Percentiles rank a stretch among this genome's conserved stretches.
These are phyloP conservation scores for Tillus elongatus DNA, from an alignment of 2,888 invertebrate species.

Conservation along the genomic window DNA sequence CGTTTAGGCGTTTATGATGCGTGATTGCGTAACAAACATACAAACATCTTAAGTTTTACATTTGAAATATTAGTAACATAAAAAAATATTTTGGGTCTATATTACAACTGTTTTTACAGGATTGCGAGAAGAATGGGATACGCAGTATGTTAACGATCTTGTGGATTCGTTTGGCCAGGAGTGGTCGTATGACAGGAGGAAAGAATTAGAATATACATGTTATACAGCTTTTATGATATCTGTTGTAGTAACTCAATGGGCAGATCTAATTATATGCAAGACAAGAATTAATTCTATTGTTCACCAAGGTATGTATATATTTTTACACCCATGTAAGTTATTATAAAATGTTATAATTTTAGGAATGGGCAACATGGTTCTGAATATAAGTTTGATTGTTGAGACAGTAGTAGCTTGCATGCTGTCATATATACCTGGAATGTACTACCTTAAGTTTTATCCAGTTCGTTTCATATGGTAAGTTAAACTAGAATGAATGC, in stretches of 20 bases:
- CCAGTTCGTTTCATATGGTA: slow-evolving; percentile 55
- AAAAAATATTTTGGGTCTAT: neutral
- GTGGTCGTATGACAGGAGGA: slow-evolving; percentile 66
- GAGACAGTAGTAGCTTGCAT: slow-evolving; percentile 57
- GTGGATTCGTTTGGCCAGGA: slow-evolving; percentile 71
- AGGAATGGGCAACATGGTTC: slow-evolving; percentile 57
- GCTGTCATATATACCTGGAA: slow-evolving; percentile 60
- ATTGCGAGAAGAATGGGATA: slow-evolving; percentile 70
- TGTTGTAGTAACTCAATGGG: slow-evolving; percentile 70
- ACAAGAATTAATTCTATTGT: slow-evolving; percentile 65
- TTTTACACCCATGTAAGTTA: no score
- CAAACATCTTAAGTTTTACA: neutral
- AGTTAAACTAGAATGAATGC: slow-evolving; percentile 13
- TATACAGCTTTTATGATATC: slow-evolving; percentile 78
- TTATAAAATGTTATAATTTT: slow-evolving; percentile 19
- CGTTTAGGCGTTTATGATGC: no score
- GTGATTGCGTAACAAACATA: no score
- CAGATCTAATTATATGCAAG: slow-evolving; percentile 73
- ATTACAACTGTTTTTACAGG: slow-evolving; percentile 29
- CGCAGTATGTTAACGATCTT: slow-evolving; percentile 51
- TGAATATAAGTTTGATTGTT: slow-evolving; percentile 53
- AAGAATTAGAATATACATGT: slow-evolving; percentile 65
- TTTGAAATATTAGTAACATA: no score
- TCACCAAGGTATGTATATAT: slow-evolving; percentile 64
- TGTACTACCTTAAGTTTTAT: slow-evolving; percentile 55